Percentiles rank a stretch among this genome's conserved stretches.
These are phyloP conservation scores for Sinella curviseta DNA, from an alignment of 1,140 invertebrate genomes.

Conservation along the genomic window DNA sequence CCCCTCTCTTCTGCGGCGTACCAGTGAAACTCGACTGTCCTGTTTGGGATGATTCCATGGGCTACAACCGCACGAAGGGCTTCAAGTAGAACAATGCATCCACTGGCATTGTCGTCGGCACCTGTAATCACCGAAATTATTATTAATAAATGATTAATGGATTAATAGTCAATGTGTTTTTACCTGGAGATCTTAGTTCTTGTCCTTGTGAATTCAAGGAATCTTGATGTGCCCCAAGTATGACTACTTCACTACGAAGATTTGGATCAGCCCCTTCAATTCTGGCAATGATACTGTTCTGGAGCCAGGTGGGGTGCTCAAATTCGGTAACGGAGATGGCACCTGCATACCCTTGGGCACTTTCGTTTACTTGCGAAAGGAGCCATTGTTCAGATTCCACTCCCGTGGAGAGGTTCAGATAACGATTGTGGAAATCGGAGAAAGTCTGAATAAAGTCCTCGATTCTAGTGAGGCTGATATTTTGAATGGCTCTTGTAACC, in stretches of 20 bases:
- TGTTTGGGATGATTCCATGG: conserved; percentile 30
- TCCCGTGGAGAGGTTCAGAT: neutral
- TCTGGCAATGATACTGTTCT: conserved; percentile 31
- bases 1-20: conserved; percentile 40
- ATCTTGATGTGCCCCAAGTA: conserved; percentile 38
- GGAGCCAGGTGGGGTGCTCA: neutral
- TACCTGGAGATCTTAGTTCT: conserved; percentile 8
- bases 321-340: neutral
- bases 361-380: neutral
- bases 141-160: neutral
- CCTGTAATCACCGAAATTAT: conserved; percentile 1
- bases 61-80: conserved; percentile 22
- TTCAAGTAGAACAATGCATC: conserved; percentile 15
- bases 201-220: conserved; percentile 9
- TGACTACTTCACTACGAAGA: conserved; percentile 12
- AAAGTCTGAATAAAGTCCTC: conserved; percentile 25
- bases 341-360: conserved; percentile 11
- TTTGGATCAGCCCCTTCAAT: conserved; percentile 35
- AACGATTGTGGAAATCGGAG: conserved; percentile 20
- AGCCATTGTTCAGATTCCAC: conserved; percentile 15
- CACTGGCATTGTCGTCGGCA: conserved; percentile 34
- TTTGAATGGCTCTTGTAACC: neutral
- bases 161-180: no score
- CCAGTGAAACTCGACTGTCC: conserved; percentile 38
- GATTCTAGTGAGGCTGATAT: neutral